Base-by-base conservation (phyloP, 2,113 vertebrate species). In the Eulemur rufifrons region DNA sequence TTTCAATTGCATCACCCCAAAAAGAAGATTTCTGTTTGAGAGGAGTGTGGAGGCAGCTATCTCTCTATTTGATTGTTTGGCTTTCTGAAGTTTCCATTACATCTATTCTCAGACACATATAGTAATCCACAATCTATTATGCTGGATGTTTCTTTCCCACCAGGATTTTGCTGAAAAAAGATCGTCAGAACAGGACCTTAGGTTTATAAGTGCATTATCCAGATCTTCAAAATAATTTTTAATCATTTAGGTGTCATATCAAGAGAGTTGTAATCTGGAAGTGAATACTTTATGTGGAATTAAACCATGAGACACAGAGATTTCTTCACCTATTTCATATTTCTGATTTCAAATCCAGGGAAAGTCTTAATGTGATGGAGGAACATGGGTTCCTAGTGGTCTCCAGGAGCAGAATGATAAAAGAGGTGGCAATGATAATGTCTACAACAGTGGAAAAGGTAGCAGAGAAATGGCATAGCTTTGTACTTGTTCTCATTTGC, bases 71-170 rank as follows among this genome's bases (percentile, higher is more conserved):
- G 95, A 95, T 87, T 95, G 86, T 92, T 84, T 86, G 89, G 34
- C 86, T 96, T 86, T 95, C 96, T 90, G 88, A 94, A 97, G 81
- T 95, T 96, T 92, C 87, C 92, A 95, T 97, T 87, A 73, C 50
- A 85, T 89, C 66, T 87, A 68, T 89, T 94, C 74, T 94, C 56
- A 95, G 71, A 95, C 68, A 95, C 78, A 56, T 27, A 73, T 1
- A 93, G 63, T 68, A 91, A 81, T 61, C 93, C 54, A 85, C 47
- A 96, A 94, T 86, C 90, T 94, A 89, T 86, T 94, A 97, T 69
- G 21, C 74, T 73, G 34, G 20, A 76, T 82, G 66, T 71, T 85
- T 90, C 9, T 64, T 86, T 89, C 10, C 56, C 50, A 80, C 84
- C 5, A 47, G 52, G 45, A 83, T 83, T 88, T 86, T 92, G 34